Evolutionary conservation across 1,140 invertebrate species (phyloP), one percentile per base, ranked within the genome.

Genomic region (Phthorimaea operculella): DNA sequence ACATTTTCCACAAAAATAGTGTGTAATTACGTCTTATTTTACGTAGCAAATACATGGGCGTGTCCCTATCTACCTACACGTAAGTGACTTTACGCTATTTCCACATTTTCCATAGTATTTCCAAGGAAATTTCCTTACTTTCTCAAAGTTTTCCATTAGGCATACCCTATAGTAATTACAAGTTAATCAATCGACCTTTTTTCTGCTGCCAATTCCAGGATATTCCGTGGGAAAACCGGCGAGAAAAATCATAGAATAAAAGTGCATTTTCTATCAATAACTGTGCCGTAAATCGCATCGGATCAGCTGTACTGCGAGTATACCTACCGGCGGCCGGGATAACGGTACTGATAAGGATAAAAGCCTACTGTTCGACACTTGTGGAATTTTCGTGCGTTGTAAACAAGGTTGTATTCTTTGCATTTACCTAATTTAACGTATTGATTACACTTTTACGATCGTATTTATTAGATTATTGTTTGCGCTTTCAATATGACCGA

Each of bases 361-460:
- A 4, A 28, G 21, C 21, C 21, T 28, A 28, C 21, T 28, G 21
- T 6, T 2, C 6, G 6, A 28, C 6, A 28, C 21, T 28, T 28
- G 21, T 28, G 21, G 21, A 28, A 28, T 2, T 1, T 48, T 48
- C 16, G 45, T 48, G 17, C 45, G 45, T 4, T 28, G 21, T 28
- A 16, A 16, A 14, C 45, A 16, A 48, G 45, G 45, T 48, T 48
- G 45, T 10, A 48, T 18, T 48, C 45, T 2, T 48, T 48, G 45
- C 16, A 16, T 48, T 16, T 48, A 28, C 21, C 45, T 48, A 16
- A 14, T 10, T 15, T 48, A 6, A 48, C 17, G 5, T 18, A 28
- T 28, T 28, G 2, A 28, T 48, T 15, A 48, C 12, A 14, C 16
- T 16, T 48, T 16, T 16, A 48, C 45, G 16, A 1, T 16, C 9